phyloP scores from a whole-genome alignment of 2,888 invertebrate species.

The Phania funesta region DNA sequence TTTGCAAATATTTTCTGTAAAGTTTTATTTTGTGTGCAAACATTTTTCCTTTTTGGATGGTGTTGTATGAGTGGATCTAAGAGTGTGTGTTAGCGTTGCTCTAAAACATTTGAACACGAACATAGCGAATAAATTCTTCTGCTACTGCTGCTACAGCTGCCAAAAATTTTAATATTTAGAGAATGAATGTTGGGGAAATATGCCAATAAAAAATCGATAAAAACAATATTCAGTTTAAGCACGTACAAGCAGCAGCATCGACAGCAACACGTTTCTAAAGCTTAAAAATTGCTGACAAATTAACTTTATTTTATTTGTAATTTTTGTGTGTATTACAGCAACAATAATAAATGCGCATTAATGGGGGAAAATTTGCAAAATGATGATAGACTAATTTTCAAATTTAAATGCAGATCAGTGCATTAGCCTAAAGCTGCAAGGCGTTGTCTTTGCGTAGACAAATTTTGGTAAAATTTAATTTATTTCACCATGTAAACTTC shows the following conservation, averaged over 20 bases:
- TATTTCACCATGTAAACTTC: too few relatives aligned
- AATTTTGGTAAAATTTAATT: too few relatives aligned
- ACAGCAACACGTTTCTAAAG: conserved; percentile 42
- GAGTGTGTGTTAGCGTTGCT: neutral
- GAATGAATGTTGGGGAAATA: neutral
- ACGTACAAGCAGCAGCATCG: conserved; percentile 25
- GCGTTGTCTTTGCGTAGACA: too few relatives aligned
- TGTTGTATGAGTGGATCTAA: neutral
- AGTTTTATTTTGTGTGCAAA: neutral
- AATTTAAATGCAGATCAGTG: too few relatives aligned
- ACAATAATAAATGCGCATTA: neutral
- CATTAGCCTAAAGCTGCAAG: too few relatives aligned
- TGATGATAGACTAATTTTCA: too few relatives aligned
- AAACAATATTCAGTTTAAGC: conserved; percentile 17
- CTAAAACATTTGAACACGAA: conserved; percentile 28
- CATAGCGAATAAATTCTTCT: conserved; percentile 7
- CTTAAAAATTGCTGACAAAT: conserved; percentile 61
- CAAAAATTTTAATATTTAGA: conserved; percentile 2
- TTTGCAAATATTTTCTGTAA: neutral
- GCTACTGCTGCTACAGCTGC: neutral
- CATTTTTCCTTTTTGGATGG: neutral
- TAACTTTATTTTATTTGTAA: conserved; percentile 21
- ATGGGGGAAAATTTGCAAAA: neutral
- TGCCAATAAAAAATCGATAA: neutral
- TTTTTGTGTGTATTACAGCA: neutral